Percentiles rank a stretch among this genome's conserved stretches.
phyloP scores from a whole-genome alignment of 1,140 invertebrate species.

The Papilio glaucus region DNA sequence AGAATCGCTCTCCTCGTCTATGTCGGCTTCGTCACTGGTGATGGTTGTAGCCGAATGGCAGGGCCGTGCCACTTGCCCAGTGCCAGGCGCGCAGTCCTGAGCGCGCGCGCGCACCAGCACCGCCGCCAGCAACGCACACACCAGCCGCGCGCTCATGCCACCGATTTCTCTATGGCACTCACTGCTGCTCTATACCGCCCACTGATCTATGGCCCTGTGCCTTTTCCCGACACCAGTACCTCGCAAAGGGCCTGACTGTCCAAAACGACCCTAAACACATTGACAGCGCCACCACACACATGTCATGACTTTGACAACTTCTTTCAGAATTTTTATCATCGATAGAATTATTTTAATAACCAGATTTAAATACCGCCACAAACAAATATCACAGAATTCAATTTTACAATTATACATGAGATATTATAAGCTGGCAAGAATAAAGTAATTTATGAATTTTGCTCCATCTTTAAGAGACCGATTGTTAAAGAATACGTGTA shows the following conservation, averaged over 20 bases:
- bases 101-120: background rate
- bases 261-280: background rate
- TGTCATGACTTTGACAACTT: constrained; percentile 23
- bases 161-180: background rate
- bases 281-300: constrained; percentile 12
- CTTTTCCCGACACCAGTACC: background rate
- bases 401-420: background rate
- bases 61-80: background rate
- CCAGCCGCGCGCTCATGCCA: background rate
- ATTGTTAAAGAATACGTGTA: no score
- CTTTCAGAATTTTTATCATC: constrained; percentile 31
- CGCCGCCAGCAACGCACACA: background rate
- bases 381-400: background rate
- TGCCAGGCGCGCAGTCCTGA: background rate
- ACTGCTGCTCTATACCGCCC: background rate
- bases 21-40: constrained; percentile 34
- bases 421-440: background rate
- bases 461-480: no score
- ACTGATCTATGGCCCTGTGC: background rate
- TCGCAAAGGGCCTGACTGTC: background rate
- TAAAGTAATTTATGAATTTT: background rate
- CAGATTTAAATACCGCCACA: background rate
- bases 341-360: constrained; percentile 7
- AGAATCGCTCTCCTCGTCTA: constrained; percentile 51
- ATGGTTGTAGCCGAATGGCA: background rate